Base-by-base conservation (phyloP, 2,797 vertebrate genomes). In the Crocodylus rhombifer region DNA sequence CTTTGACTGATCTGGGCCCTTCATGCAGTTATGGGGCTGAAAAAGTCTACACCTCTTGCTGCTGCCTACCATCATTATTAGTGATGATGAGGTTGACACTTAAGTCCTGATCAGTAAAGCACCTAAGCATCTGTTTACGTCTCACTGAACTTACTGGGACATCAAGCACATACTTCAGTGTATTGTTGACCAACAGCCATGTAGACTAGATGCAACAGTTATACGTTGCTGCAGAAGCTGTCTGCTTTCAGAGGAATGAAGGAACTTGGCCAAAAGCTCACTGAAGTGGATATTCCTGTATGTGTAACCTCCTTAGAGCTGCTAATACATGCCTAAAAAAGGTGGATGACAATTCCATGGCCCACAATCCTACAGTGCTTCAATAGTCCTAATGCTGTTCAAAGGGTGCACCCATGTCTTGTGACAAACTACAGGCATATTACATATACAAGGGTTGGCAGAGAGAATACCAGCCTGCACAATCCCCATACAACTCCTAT, bases 141-240 rank as follows among this genome's bases (percentile, higher is more conserved):
- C 3, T 0, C 3, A 1, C 0, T 16, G 65, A 71, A 56, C 14
- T 63, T 57, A 87, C 5, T 2, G 25, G 80, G 58, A 61, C 26
- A 5, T 2, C 14, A 82, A 87, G 36, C 21, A 15, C 2, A 0
- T 0, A 5, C 33, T 23, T 14, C 18, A 1, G 2, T 64, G 64
- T 69, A 20, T 73, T 33, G 42, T 57, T 64, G 78, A 82, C 79
- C 15, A 26, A 18, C 9, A 81, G 11, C 67, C 42, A 0, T 1
- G 3, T 28, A 21, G 89, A 61, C 26, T 36, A 73, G 85, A 12
- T 58, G 10, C 57, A 9, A 77, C 4, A 80, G 77, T 11, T 55
- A 36, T n/a, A 18, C 4, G 1, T 7, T 25, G 4, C 20, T 74
- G 74, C 77, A 82, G 79, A 67, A 86, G 73, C 60, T 65, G 16